phyloP scores from a whole-genome alignment of 2,797 vertebrate species.

The Tokudaia muenninki region DNA sequence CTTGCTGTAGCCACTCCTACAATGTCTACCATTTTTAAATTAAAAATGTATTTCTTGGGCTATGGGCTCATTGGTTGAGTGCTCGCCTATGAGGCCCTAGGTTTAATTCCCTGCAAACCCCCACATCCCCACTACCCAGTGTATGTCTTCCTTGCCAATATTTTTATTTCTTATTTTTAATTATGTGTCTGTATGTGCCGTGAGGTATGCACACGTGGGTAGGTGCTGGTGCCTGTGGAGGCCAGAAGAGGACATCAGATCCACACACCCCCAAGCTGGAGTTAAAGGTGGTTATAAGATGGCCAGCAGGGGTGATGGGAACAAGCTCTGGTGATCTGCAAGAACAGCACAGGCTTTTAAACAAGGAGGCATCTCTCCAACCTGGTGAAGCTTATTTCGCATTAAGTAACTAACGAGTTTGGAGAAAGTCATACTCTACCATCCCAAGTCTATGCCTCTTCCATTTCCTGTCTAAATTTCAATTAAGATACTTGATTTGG shows the following conservation, averaged over 20 bases:
- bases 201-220: neutral
- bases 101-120: neutral
- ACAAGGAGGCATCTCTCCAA: neutral
- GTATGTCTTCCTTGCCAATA: neutral
- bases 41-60: neutral
- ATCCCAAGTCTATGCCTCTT: neutral
- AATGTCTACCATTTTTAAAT: neutral
- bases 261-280: neutral
- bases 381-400: neutral
- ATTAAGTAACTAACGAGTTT: neutral
- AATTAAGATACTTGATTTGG: neutral
- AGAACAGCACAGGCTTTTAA: neutral
- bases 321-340: neutral
- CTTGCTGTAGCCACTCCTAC: neutral
- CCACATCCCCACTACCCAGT: rapidly evolving
- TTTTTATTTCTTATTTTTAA: neutral
- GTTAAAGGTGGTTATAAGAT: neutral
- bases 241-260: neutral
- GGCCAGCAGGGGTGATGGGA: neutral
- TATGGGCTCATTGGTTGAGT: neutral
- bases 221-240: neutral
- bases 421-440: neutral
- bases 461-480: neutral
- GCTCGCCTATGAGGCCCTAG: neutral
- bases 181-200: neutral